A percentile compares a stretch with the other conserved stretches of the same genome.
Conservation (phyloP, 2,888 invertebrate genomes). For the Drosophila kokeensis region DNA sequence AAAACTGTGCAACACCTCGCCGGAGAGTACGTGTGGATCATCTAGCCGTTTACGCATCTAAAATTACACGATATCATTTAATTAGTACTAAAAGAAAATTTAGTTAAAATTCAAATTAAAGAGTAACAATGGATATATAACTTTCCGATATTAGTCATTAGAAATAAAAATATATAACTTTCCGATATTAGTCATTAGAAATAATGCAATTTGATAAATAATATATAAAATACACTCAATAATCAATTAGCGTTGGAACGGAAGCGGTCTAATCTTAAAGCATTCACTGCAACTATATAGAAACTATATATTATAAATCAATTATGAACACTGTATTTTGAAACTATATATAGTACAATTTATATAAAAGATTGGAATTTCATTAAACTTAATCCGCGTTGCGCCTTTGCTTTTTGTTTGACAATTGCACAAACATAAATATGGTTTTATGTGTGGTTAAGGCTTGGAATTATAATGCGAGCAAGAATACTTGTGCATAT, state of each 20-base stretch:
- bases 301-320: neutral
- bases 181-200: neutral
- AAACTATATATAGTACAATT: too few species aligned
- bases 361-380: neutral
- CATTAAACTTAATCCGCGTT: neutral
- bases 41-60: slow-evolving; percentile 96
- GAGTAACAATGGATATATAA: neutral
- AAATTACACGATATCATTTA: neutral
- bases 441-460: neutral
- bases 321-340: neutral
- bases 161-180: too few species aligned
- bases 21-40: slow-evolving; percentile 97
- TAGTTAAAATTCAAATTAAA: neutral
- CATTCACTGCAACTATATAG: neutral
- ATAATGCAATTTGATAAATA: neutral
- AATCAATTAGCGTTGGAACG: neutral
- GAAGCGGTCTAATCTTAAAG: neutral
- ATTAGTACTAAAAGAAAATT: neutral
- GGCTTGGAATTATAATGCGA: neutral
- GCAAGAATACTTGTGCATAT: neutral
- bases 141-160: neutral
- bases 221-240: neutral
- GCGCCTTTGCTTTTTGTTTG: neutral
- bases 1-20: slow-evolving; percentile 97
- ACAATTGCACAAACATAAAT: neutral